phyloP scores from a whole-genome alignment of 2,113 vertebrate species.

The Oncorhynchus gorbuscha region DNA sequence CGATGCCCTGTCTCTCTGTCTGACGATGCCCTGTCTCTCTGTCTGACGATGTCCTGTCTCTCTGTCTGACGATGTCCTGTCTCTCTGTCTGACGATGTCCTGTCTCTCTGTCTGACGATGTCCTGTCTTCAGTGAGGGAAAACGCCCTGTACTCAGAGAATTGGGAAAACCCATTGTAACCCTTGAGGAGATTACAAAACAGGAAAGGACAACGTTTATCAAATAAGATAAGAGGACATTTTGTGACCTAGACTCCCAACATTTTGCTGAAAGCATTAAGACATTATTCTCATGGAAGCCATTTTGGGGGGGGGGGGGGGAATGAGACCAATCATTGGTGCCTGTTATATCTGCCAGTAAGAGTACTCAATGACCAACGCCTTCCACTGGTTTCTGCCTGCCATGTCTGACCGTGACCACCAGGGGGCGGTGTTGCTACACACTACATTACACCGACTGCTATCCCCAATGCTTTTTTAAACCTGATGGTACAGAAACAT shows the following conservation, averaged over 20 bases:
- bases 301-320: not conserved
- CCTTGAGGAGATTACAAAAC: not conserved
- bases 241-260: not conserved
- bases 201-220: not conserved
- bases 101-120: too few relatives aligned
- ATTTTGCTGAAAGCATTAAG: not conserved
- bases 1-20: too few relatives aligned
- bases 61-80: too few relatives aligned
- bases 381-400: constrained; percentile 19
- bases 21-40: too few relatives aligned
- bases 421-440: constrained; percentile 52
- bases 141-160: constrained; percentile 13
- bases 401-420: constrained; percentile 46
- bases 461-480: not conserved
- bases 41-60: too few relatives aligned
- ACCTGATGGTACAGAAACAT: constrained; percentile 64
- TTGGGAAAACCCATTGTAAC: constrained; percentile 17
- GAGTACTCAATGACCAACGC: not conserved
- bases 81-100: too few relatives aligned
- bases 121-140: not conserved
- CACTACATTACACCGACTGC: constrained; percentile 4
- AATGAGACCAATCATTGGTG: constrained; percentile 26
- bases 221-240: not conserved
- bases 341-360: constrained; percentile 14
- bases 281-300: not conserved